Evolutionary conservation across 2,113 vertebrate species (phyloP), one percentile per base, ranked within the genome.

Genomic region (Euleptes europaea): DNA sequence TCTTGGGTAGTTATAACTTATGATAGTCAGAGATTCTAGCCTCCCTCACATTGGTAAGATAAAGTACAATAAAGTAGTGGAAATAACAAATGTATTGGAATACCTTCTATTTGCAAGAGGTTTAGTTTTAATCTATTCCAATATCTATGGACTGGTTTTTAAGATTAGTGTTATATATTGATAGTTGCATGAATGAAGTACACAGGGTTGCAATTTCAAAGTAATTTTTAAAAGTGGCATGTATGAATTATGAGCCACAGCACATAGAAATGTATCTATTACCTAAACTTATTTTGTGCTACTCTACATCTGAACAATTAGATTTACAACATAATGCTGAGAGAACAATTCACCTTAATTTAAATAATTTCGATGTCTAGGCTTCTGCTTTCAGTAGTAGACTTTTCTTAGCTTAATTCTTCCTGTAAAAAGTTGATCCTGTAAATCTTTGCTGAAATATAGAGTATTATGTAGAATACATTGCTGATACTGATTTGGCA

Each of bases 401-500:
- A 42, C 12, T 7, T 77, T 83, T 33, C 12, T 40, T 1, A 21
- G 66, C 5, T 0, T n/a, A 2, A 0, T 4, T 80, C 84, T 84
- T 72, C 0, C 6, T 66, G 78, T 75, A 1, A 0, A 17, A 77
- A 8, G 80, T 21, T 28, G 1, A 0, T 19, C 42, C 2, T 7
- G 8, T 78, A 78, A 8, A 13, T 70, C 8, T 69, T 28, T 60
- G 3, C 23, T 7, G 9, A 23, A 2, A 21, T 40, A 11, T 15
- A 35, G 15, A 82, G 31, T 10, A 28, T 73, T 78, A 44, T 65
- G 57, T 84, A 31, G 5, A 73, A 71, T 44, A 14, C 42, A 86
- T 89, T 78, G 76, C 57, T 83, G 28, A 72, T 78, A 81, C n/a
- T 83, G 19, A 77, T 40, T 73, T 74, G 7, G 86, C 78, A 21